Conservation (phyloP, 2,113 vertebrate species). For the Lepisosteus osseus region DNA sequence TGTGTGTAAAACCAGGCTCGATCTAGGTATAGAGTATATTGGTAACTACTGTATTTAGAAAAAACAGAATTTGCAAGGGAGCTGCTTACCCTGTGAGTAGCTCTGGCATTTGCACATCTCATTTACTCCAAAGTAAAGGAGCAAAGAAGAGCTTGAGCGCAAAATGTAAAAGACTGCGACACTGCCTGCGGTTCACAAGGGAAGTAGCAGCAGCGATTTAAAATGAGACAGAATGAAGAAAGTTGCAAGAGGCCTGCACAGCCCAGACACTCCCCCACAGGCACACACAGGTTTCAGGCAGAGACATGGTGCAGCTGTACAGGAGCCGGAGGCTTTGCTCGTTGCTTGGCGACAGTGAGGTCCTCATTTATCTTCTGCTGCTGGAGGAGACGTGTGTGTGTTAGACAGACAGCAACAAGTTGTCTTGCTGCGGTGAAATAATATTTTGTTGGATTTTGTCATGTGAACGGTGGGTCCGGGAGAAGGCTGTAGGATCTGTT, state of each 20-base stretch:
- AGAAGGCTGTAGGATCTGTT: neutral
- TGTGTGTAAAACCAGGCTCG: too few relatives aligned
- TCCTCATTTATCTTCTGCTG: constrained; percentile 49
- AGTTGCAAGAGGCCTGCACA: neutral
- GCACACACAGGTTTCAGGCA: constrained; percentile 9
- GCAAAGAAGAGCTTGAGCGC: too few relatives aligned
- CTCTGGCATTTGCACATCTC: too few relatives aligned
- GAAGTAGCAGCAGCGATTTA: constrained; percentile 23
- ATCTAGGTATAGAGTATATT: too few relatives aligned
- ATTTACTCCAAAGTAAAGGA: too few relatives aligned
- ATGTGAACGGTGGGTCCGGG: neutral
- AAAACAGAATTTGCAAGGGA: too few relatives aligned
- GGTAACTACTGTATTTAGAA: too few relatives aligned
- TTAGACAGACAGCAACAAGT: constrained; percentile 1
- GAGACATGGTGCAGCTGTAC: constrained; percentile 27
- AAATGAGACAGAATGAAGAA: constrained; percentile 22
- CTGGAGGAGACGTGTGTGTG: constrained; percentile 30
- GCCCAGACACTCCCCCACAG: neutral
- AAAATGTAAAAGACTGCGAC: too few relatives aligned
- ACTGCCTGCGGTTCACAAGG: neutral
- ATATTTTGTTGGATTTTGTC: constrained; percentile 6
- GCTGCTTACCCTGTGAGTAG: too few relatives aligned
- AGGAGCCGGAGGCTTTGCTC: constrained; percentile 59
- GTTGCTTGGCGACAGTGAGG: constrained; percentile 73
- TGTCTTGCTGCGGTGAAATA: neutral